Evolutionary conservation across 2,113 vertebrate species (phyloP).

Genomic region (Tricholaema leucomelas): DNA sequence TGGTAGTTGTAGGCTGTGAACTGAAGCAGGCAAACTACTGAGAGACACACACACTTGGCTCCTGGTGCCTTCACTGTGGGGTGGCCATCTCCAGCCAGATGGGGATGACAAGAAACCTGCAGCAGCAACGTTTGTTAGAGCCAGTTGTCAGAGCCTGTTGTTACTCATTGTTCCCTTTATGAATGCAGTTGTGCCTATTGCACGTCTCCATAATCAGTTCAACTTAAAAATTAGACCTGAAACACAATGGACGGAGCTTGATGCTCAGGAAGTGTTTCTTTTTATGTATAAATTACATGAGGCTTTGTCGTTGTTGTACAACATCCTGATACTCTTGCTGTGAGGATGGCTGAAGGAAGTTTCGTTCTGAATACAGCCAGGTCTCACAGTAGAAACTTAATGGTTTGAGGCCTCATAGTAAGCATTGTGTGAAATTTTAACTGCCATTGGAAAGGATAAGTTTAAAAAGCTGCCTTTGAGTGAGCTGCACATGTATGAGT

Average conservation of each 20-base stretch:
- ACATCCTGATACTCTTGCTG: background rate
- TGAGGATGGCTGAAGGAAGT: background rate
- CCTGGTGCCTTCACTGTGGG: background rate
- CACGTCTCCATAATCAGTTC: background rate
- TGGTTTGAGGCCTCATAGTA: background rate
- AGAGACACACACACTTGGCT: background rate
- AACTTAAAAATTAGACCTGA: background rate
- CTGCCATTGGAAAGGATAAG: background rate
- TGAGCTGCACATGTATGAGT: background rate
- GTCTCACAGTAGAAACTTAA: background rate
- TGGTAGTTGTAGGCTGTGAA: background rate
- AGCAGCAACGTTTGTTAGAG: background rate
- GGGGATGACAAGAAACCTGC: background rate
- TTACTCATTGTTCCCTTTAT: background rate
- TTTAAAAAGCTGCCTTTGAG: background rate
- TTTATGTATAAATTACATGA: background rate
- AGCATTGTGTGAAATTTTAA: background rate
- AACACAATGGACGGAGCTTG: background rate
- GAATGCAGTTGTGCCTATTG: background rate
- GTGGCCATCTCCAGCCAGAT: background rate
- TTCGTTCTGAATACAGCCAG: background rate
- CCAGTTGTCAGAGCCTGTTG: background rate
- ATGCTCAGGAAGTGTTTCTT: conserved; percentile 44
- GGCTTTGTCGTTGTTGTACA: background rate
- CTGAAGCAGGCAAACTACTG: background rate